Conservation (phyloP, 2,888 invertebrate species). For the Gymnocheta viridis region DNA sequence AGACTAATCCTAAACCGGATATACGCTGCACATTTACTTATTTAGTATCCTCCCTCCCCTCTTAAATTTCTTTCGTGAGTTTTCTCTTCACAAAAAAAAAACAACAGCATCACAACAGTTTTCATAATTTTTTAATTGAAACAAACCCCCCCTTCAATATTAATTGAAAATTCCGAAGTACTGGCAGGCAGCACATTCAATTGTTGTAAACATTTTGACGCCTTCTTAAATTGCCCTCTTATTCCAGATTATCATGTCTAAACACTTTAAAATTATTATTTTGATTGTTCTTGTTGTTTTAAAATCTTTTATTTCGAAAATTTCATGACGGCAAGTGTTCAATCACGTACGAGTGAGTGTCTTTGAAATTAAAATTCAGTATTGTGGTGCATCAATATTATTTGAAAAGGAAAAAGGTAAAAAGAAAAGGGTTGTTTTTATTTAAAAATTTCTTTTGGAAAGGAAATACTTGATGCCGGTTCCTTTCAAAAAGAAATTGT, state of each 20-base stretch:
- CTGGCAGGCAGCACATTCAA: slow-evolving; percentile 23
- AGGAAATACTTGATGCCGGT: slow-evolving; percentile 1
- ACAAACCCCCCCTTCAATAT: neutral
- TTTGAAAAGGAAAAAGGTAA: neutral
- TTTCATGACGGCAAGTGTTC: slow-evolving; percentile 53
- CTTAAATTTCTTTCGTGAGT: neutral
- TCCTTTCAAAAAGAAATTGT: neutral
- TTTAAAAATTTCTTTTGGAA: neutral
- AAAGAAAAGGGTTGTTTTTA: slow-evolving; percentile 39
- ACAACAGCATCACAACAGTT: neutral
- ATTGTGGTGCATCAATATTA: neutral
- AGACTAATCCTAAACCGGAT: slow-evolving; percentile 57
- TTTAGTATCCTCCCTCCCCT: slow-evolving; percentile 1
- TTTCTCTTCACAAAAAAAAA: neutral
- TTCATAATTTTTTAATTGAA: slow-evolving; percentile 32
- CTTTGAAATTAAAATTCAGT: slow-evolving; percentile 1
- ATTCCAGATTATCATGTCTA: slow-evolving; percentile 65
- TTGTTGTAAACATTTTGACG: slow-evolving; percentile 59
- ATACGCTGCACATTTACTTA: slow-evolving; percentile 33
- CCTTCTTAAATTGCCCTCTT: slow-evolving; percentile 62
- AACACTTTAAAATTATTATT: slow-evolving; percentile 60
- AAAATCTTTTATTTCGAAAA: neutral
- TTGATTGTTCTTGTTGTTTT: slow-evolving; percentile 21
- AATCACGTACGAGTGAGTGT: slow-evolving; percentile 23
- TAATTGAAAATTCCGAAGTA: neutral